Evolutionary conservation across 1,140 invertebrate species (phyloP).

Genomic region (Holotrichia oblita): DNA sequence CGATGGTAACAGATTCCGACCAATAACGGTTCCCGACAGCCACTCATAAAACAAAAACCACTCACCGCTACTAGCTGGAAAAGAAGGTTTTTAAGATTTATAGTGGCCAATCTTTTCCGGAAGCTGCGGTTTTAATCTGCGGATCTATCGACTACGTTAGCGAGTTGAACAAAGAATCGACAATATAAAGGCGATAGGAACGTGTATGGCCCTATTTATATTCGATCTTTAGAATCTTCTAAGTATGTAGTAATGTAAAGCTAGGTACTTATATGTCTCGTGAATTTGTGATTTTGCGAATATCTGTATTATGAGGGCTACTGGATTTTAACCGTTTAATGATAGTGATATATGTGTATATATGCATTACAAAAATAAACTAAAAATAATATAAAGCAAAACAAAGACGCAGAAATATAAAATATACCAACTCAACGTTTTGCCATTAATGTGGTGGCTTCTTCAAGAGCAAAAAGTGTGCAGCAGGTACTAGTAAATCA

Average conservation of each 20-base stretch:
- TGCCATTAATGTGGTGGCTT: too few relatives aligned
- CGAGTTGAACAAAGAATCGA: not conserved
- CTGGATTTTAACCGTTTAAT: too few relatives aligned
- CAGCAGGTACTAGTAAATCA: too few relatives aligned
- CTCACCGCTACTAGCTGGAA: not conserved
- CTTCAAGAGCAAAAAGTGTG: too few relatives aligned
- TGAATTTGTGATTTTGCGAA: too few relatives aligned
- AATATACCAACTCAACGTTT: too few relatives aligned
- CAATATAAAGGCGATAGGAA: not conserved
- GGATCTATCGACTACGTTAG: not conserved
- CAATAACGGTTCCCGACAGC: not conserved
- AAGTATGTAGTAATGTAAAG: not conserved
- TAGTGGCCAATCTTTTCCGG: not conserved
- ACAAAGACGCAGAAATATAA: too few relatives aligned
- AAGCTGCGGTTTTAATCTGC: slow-evolving; percentile 11
- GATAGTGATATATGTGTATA: too few relatives aligned
- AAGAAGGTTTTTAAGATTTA: not conserved
- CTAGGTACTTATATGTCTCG: too few relatives aligned
- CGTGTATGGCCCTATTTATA: not conserved
- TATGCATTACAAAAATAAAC: too few relatives aligned
- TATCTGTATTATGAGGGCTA: too few relatives aligned
- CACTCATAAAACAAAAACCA: slow-evolving; percentile 7
- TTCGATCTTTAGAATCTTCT: not conserved
- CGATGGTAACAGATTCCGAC: not conserved
- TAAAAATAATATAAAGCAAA: too few relatives aligned